A percentile compares a stretch with the other conserved stretches of the same genome.
Conservation (phyloP, 2,888 invertebrate species). For the Seira ritae region DNA sequence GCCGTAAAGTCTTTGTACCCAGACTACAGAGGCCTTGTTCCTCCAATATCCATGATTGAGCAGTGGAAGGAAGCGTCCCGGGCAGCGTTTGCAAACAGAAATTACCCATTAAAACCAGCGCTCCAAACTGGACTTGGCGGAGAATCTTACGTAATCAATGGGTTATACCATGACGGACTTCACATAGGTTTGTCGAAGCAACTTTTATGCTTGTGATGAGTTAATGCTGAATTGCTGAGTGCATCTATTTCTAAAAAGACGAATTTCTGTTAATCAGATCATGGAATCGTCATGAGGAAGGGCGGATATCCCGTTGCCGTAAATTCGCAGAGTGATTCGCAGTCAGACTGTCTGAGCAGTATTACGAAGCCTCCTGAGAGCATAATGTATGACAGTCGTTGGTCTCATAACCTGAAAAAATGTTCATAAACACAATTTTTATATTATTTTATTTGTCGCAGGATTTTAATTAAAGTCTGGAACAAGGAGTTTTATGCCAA, state of each 20-base stretch:
- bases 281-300: conserved; percentile 78
- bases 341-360: conserved; percentile 76
- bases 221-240: background rate
- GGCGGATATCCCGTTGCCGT: conserved; percentile 78
- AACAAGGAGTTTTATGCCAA: conserved; percentile 79
- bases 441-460: conserved; percentile 4
- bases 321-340: conserved; percentile 65
- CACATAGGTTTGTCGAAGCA: conserved; percentile 77
- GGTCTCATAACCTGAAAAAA: too few species aligned
- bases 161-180: conserved; percentile 79
- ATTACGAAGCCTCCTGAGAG: conserved; percentile 76
- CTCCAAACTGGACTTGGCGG: conserved; percentile 80
- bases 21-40: conserved; percentile 76
- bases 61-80: conserved; percentile 74
- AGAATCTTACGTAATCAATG: conserved; percentile 78
- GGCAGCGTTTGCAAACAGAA: conserved; percentile 65
- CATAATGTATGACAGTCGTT: conserved; percentile 78
- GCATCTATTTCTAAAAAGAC: background rate
- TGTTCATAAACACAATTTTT: too few species aligned
- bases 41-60: conserved; percentile 75
- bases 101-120: conserved; percentile 77
- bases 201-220: background rate
- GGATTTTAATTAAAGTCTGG: conserved; percentile 76
- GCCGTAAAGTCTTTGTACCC: conserved; percentile 78
- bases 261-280: conserved; percentile 76